phyloP scores from a whole-genome alignment of 2,888 invertebrate genomes.

The Cerastis leucographa region DNA sequence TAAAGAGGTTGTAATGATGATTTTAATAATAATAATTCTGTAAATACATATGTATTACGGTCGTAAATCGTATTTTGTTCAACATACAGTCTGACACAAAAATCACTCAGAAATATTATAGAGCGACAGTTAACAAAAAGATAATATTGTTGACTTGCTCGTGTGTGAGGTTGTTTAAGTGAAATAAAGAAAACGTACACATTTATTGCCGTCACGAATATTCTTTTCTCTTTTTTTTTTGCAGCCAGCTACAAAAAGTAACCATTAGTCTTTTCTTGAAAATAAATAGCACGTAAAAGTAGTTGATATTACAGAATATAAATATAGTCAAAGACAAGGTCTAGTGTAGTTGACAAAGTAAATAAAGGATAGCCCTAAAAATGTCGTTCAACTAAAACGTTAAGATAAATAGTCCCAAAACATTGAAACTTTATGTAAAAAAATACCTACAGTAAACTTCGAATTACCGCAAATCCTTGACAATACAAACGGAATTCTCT shows the following conservation, averaged over 20 bases:
- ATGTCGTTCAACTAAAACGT: constrained; percentile 9
- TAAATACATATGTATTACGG: too few relatives aligned
- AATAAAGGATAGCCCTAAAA: constrained; percentile 7
- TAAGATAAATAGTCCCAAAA: background rate
- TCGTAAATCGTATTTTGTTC: too few relatives aligned
- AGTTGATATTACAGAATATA: constrained; percentile 4
- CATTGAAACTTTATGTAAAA: constrained; percentile 19
- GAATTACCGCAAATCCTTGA: constrained; percentile 3
- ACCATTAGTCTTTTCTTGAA: background rate
- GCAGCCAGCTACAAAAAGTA: too few relatives aligned
- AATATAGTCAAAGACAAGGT: constrained; percentile 2
- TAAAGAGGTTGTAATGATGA: too few relatives aligned
- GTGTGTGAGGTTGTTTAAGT: background rate
- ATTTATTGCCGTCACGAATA: background rate
- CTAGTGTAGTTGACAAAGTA: constrained; percentile 5
- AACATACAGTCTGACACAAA: too few relatives aligned
- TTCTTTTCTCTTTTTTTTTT: constrained; percentile 1
- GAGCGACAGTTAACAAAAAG: background rate
- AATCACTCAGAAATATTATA: too few relatives aligned
- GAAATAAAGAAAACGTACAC: background rate
- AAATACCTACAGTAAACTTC: background rate
- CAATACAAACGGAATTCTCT: constrained; percentile 14
- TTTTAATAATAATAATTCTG: too few relatives aligned
- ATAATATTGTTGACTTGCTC: background rate
- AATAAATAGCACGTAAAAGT: background rate